phyloP scores from a whole-genome alignment of 2,113 vertebrate genomes.

The Sceloporus undulatus region DNA sequence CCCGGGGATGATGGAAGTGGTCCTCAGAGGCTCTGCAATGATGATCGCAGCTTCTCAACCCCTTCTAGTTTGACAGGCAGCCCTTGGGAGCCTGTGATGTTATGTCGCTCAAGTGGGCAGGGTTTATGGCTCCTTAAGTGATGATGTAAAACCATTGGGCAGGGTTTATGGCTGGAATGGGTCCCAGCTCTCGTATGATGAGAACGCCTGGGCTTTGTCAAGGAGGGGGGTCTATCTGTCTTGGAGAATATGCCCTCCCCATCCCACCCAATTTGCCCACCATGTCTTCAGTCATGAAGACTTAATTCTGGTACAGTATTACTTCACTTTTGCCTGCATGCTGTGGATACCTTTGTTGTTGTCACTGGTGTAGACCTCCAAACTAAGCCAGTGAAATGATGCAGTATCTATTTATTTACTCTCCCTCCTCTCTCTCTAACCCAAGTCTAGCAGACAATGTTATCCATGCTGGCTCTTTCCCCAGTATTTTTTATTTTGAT shows the following conservation, averaged over 20 bases:
- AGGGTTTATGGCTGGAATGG: not conserved
- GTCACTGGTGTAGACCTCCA: conserved; percentile 52
- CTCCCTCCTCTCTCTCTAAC: conserved; percentile 43
- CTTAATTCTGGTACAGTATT: conserved; percentile 67
- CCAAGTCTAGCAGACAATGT: conserved; percentile 48
- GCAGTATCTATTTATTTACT: conserved; percentile 55
- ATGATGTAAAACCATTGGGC: not conserved
- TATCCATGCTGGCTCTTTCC: conserved; percentile 44
- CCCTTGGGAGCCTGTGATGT: conserved; percentile 26
- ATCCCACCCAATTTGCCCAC: not conserved
- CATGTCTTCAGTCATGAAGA: conserved; percentile 18
- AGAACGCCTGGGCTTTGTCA: not conserved
- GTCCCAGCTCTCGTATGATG: not conserved
- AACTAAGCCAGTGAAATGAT: conserved; percentile 55
- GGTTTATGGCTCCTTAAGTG: not conserved
- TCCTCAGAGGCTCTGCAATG: not conserved
- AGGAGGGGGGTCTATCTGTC: not conserved
- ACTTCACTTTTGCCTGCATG: conserved; percentile 58
- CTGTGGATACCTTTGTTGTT: conserved; percentile 46
- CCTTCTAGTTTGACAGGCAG: not conserved
- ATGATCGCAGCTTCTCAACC: not conserved
- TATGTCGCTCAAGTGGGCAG: not conserved
- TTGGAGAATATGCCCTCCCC: not conserved
- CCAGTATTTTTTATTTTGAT: conserved; percentile 22
- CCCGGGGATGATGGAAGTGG: not conserved